Conservation (phyloP, 2,888 invertebrate species). For the Capitulum mitella region DNA sequence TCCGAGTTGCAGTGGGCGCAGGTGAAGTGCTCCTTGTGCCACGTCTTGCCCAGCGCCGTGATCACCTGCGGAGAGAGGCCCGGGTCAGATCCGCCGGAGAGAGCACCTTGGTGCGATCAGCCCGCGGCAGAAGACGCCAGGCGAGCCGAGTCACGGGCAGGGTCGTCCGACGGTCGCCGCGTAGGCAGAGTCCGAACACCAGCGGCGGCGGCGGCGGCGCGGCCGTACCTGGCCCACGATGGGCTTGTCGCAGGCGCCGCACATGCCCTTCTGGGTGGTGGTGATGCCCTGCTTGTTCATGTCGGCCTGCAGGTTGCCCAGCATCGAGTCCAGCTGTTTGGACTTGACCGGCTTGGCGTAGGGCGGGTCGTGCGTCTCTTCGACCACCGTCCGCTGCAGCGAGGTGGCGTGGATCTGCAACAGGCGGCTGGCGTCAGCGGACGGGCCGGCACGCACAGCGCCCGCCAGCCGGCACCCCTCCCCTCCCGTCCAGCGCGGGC, state of each 20-base stretch:
- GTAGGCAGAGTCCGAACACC: too few relatives aligned
- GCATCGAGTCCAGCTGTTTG: conserved; percentile 67
- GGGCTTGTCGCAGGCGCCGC: conserved; percentile 96
- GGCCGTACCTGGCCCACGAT: conserved; percentile 81
- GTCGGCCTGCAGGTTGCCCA: conserved; percentile 84
- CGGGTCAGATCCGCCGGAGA: too few relatives aligned
- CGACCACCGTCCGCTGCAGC: conserved; percentile 54
- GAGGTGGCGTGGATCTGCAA: conserved; percentile 54
- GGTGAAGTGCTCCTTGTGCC: conserved; percentile 99
- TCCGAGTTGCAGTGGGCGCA: conserved; percentile 90
- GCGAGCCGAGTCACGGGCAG: too few relatives aligned
- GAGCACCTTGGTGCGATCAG: too few relatives aligned
- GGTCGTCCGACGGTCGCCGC: neutral
- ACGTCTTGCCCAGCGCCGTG: conserved; percentile 94
- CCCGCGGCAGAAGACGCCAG: too few relatives aligned
- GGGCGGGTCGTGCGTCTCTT: conserved; percentile 54
- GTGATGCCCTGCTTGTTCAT: conserved; percentile 98
- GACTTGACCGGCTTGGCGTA: conserved; percentile 62
- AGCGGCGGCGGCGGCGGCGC: neutral
- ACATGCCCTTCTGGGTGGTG: conserved; percentile 98
- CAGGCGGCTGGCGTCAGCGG: neutral
- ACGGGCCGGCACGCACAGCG: neutral
- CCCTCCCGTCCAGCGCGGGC: too few relatives aligned
- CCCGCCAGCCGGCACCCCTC: too few relatives aligned
- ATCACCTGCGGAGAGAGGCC: conserved; percentile 32